A percentile compares a stretch with the other conserved stretches of the same genome.
Evolutionary conservation across 2,797 vertebrate species (phyloP).

Genomic region (Helarctos malayanus): DNA sequence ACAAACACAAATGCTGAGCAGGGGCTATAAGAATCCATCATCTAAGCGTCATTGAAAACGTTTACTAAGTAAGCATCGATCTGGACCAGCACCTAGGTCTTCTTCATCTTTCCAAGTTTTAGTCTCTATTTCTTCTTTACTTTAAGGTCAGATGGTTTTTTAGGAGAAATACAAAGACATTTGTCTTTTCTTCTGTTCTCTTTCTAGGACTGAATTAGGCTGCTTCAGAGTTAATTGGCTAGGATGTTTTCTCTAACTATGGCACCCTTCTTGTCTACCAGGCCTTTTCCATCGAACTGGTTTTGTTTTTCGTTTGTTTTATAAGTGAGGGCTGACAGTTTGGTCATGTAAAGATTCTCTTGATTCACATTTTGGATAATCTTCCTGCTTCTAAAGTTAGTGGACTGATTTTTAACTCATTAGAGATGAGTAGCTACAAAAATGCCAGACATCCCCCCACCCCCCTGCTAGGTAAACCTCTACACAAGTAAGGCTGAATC

Average conservation of each 20-base stretch:
- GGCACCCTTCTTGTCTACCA: neutral
- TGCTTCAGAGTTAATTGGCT: neutral
- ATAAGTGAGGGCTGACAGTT: neutral
- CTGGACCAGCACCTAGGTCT: neutral
- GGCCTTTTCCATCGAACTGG: neutral
- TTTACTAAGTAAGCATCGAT: neutral
- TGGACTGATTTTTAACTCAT: slow-evolving; percentile 46
- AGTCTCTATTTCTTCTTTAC: neutral
- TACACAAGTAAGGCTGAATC: neutral
- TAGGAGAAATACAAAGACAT: neutral
- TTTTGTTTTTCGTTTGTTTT: neutral
- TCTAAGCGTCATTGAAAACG: neutral
- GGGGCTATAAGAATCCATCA: neutral
- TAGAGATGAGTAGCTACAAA: slow-evolving; percentile 11
- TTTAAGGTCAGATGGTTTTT: neutral
- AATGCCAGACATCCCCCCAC: neutral
- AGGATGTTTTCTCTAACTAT: neutral
- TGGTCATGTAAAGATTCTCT: neutral
- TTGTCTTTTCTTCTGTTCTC: neutral
- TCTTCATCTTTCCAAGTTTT: neutral
- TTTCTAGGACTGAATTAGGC: neutral
- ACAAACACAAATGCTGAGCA: neutral
- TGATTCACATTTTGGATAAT: slow-evolving; percentile 38
- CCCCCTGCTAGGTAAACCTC: neutral
- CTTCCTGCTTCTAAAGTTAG: slow-evolving; percentile 3